phyloP scores from a whole-genome alignment of 2,113 vertebrate genomes.

The Tachycineta bicolor region DNA sequence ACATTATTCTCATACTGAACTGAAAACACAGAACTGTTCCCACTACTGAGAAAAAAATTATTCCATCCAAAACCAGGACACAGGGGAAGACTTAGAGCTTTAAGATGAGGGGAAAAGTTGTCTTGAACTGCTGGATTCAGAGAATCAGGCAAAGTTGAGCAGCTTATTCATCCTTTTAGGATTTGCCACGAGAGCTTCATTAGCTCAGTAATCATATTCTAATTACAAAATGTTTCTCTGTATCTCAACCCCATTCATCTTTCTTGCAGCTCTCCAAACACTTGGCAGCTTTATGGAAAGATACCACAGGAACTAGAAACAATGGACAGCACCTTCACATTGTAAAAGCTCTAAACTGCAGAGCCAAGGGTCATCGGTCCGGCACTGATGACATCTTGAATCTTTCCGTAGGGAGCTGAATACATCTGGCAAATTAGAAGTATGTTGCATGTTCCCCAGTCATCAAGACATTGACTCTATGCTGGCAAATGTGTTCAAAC shows the following conservation, averaged over 20 bases:
- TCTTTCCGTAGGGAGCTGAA: background rate
- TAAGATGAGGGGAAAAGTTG: background rate
- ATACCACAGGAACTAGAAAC: background rate
- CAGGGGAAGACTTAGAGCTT: background rate
- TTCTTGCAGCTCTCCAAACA: background rate
- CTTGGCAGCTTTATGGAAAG: background rate
- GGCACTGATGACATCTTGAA: background rate
- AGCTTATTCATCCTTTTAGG: background rate
- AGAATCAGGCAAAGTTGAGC: background rate
- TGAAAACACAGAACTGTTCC: background rate
- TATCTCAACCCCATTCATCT: background rate
- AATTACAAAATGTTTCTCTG: background rate
- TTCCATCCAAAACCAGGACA: background rate
- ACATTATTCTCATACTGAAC: background rate
- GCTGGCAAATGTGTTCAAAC: background rate
- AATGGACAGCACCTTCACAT: background rate
- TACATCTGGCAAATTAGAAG: background rate
- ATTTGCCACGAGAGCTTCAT: slow-evolving; percentile 20
- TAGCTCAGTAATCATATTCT: background rate
- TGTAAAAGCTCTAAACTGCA: background rate
- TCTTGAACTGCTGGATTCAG: background rate
- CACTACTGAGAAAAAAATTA: background rate
- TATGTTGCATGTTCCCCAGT: background rate
- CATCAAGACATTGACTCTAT: background rate
- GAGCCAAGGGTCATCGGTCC: background rate